Evolutionary conservation across 2,113 vertebrate species (phyloP).

Genomic region (Guaruba guarouba): DNA sequence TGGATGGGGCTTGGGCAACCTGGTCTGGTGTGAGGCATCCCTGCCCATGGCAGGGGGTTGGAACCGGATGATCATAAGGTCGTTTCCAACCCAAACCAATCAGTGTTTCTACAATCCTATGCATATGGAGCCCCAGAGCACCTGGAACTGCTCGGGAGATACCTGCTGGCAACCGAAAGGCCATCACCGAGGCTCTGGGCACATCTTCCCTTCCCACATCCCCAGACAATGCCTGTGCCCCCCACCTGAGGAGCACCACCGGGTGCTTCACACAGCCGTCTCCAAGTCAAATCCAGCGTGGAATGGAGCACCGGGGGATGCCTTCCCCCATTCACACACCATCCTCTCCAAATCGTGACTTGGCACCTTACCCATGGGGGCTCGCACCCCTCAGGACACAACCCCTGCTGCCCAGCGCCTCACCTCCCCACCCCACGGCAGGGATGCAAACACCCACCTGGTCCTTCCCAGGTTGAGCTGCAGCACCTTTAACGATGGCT

Average conservation of each 20-base stretch:
- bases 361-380: fast-evolving
- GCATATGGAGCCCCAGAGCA: background rate
- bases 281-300: fast-evolving
- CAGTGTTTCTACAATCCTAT: background rate
- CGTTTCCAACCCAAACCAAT: background rate
- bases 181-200: background rate
- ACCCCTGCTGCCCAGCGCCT: background rate
- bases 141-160: background rate
- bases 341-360: fast-evolving
- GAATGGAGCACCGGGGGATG: background rate
- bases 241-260: fast-evolving
- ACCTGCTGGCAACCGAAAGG: background rate
- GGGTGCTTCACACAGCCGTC: background rate
- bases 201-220: background rate
- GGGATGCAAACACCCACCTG: background rate
- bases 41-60: background rate
- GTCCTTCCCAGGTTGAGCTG: background rate
- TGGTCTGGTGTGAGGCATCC: background rate
- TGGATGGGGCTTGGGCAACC: background rate
- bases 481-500: fast-evolving
- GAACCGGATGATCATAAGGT: background rate
- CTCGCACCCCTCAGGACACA: background rate
- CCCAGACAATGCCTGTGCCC: fast-evolving
- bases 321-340: background rate
- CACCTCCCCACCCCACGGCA: background rate